Evolutionary conservation across 2,888 invertebrate genomes (phyloP), one percentile per base, ranked within the genome.

Genomic region (Mamestra brassicae): DNA sequence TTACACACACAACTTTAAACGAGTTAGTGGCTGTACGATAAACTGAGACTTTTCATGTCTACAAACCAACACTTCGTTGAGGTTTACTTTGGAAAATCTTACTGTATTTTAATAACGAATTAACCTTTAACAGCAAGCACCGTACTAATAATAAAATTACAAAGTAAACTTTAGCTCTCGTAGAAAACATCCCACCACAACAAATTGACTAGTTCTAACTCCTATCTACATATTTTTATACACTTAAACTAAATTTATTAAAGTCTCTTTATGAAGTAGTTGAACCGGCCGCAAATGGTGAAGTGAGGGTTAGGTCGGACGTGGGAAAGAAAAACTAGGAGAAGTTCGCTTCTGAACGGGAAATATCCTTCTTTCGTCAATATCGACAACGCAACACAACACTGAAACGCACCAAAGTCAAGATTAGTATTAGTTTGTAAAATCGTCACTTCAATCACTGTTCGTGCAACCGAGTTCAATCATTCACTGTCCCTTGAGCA

Each of bases 181-280:
- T 96, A 96, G 95, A 95, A 96, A 96, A 95, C 90, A 90, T 94
- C 90, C 90, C 95, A 94, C 94, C 95, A 95, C 94, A 95, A 94
- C 94, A 94, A 96, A 96, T 96, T 96, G 95, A 96, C 96, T 96
- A 96, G 95, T 92, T 93, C 96, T 96, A 96, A 93, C 87, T 89
- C 92, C 95, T 96, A 96, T 92, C 94, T 95, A 94, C 90, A 90
- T 92, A 93, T 90, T 77, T 90, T 92, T 93, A 92, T 91, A 92
- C 90, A 91, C 66, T 93, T 88, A 89, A 66, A 76, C 80, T 94
- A 94, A 92, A 92, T 94, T 94, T 90, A 94, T 92, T 92, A 92
- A 93, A 94, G 96, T 96, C 95, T 94, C 92, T 95, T 92, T 90
- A 76, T 86, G 87, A 92, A 92, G 89, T 91, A 90, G 83, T 94